Base-by-base conservation (phyloP, 2,113 vertebrate genomes). In the Equus quagga region DNA sequence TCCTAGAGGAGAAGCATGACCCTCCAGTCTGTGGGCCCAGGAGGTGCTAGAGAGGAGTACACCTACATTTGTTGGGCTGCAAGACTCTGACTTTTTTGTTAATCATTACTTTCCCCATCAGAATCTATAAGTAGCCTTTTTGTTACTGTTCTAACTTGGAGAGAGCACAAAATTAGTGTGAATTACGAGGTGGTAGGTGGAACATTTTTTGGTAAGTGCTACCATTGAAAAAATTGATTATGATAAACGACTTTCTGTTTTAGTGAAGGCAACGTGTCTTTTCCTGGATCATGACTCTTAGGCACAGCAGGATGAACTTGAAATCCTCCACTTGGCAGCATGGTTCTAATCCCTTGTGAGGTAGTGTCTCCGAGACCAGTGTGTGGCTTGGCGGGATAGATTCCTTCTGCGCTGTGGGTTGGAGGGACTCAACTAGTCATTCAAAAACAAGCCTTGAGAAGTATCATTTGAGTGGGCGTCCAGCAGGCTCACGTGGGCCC, bases 391-490 rank as follows among this genome's bases (percentile, higher is more conserved):
- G 33, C 14, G 18, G 49, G 75, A 21, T 8, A 15, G 58, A 54
- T 72, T 28, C 17, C 5, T 11, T 21, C 12, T 56, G 5, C 23
- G 10, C 13, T 70, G 36, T 28, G n/a, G 49, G 28, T 96, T 51
- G 23, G n/a, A 60, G 33, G 6, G 41, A 79, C 17, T 33, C 41
- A 79, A 36, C 1, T 11, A 41, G 89, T 62, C 26, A 8, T 73
- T 70, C 46, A 54, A 2, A 80, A 72, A 33, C 19, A 73, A 11
- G 36, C 8, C 8, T 44, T 36, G 70, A 11, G 23, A 12, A 31
- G 17, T 28, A 1, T 17, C 23, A 28, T 18, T 2, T 2, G 36
- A 26, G 36, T 2, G 3, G 19, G n/a, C 8, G 5, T 31, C 64
- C 56, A 6, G 6, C 21, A 36, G 86, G 49, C 41, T 64, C 31